Conservation (phyloP, 2,888 invertebrate species). For the Timema cristinae region DNA sequence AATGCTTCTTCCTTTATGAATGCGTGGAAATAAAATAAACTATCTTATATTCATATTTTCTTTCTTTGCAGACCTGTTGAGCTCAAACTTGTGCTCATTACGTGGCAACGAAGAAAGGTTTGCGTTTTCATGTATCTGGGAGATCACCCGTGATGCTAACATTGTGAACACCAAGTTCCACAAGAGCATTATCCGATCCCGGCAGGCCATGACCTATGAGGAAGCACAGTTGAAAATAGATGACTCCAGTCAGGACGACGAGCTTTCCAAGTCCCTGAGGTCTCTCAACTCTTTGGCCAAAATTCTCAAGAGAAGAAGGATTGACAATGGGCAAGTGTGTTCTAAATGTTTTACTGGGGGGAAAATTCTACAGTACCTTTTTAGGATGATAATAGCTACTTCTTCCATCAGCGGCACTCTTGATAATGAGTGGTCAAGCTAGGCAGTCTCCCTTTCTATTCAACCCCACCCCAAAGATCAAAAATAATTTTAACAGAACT, state of each 20-base stretch:
- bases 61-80: conserved; percentile 63
- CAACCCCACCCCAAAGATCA: too few relatives aligned
- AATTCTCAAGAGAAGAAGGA: conserved; percentile 75
- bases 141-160: conserved; percentile 78
- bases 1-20: too few relatives aligned
- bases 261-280: conserved; percentile 71
- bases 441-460: too few relatives aligned
- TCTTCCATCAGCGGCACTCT: too few relatives aligned
- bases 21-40: too few relatives aligned
- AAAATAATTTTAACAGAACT: too few relatives aligned
- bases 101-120: conserved; percentile 85
- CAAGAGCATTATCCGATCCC: conserved; percentile 89
- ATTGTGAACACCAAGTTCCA: conserved; percentile 76
- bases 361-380: too few relatives aligned
- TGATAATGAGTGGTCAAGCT: too few relatives aligned
- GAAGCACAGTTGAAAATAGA: conserved; percentile 95
- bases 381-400: too few relatives aligned
- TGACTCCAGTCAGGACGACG: conserved; percentile 65
- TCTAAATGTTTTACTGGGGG: too few relatives aligned
- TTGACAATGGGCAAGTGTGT: conserved; percentile 69
- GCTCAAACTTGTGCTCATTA: conserved; percentile 93
- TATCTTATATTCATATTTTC: too few relatives aligned
- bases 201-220: conserved; percentile 93
- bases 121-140: conserved; percentile 96
- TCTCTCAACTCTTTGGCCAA: conserved; percentile 85